Percentiles rank a stretch among this genome's conserved stretches.
These are phyloP conservation scores for Phalanger gymnotis DNA, from an alignment of 2,797 vertebrate species.

Conservation along the genomic window DNA sequence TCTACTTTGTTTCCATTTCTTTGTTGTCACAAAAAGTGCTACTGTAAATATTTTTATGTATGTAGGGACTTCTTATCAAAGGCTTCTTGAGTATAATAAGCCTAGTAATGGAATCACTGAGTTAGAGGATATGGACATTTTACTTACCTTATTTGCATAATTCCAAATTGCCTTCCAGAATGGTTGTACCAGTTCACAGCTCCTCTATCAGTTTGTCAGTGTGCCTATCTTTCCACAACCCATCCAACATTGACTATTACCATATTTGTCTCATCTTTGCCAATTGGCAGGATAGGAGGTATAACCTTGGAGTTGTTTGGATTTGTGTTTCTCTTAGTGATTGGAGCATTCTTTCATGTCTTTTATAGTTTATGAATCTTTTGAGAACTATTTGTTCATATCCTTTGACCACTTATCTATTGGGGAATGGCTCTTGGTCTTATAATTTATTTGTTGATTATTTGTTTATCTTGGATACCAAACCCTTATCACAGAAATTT, in stretches of 20 bases:
- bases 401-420: background rate
- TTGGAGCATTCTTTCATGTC: background rate
- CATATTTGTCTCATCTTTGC: background rate
- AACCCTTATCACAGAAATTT: background rate
- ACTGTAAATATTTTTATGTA: background rate
- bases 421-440: background rate
- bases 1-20: background rate
- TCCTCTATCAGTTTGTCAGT: background rate
- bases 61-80: background rate
- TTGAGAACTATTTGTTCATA: background rate
- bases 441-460: background rate
- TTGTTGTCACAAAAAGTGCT: background rate
- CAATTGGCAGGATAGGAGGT: background rate
- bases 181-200: background rate
- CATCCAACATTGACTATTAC: background rate
- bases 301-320: background rate
- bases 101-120: background rate
- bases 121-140: background rate
- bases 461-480: background rate
- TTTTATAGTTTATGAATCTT: background rate
- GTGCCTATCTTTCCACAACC: background rate
- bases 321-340: background rate
- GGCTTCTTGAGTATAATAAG: background rate
- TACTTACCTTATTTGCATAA: background rate
- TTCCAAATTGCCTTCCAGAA: background rate